Evolutionary conservation across 2,113 vertebrate genomes (phyloP).

Genomic region (Aptenodytes patagonicus): DNA sequence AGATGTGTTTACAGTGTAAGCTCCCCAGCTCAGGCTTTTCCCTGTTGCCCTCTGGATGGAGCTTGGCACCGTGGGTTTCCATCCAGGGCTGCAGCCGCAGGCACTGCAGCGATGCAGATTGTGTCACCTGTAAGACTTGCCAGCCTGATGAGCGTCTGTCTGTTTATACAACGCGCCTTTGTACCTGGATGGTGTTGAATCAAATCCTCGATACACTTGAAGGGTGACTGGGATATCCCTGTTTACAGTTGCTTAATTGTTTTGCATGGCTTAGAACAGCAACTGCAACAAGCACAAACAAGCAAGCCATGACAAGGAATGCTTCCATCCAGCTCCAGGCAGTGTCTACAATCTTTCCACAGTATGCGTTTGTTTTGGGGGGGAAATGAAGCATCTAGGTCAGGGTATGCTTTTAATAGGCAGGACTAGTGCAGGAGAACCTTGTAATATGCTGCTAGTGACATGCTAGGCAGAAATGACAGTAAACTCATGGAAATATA

Average conservation of each 20-base stretch:
- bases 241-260: not conserved
- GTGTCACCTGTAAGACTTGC: not conserved
- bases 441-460: not conserved
- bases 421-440: not conserved
- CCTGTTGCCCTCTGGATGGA: not conserved
- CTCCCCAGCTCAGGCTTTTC: not conserved
- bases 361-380: not conserved
- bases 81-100: rapidly evolving
- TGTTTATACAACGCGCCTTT: not conserved
- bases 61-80: not conserved
- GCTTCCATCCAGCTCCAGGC: not conserved
- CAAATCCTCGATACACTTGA: not conserved
- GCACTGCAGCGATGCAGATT: too few species aligned
- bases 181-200: not conserved
- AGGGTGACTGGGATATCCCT: not conserved
- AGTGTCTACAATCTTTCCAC: not conserved
- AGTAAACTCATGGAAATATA: constrained; percentile 48
- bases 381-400: not conserved
- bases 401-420: not conserved
- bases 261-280: not conserved
- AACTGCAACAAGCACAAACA: not conserved
- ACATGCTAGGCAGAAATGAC: constrained; percentile 23
- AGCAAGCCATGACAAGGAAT: not conserved
- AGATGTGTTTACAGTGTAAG: not conserved
- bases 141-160: rapidly evolving